Evolutionary conservation across 2,113 vertebrate species (phyloP).

Genomic region (Nerophis lumbriciformis): DNA sequence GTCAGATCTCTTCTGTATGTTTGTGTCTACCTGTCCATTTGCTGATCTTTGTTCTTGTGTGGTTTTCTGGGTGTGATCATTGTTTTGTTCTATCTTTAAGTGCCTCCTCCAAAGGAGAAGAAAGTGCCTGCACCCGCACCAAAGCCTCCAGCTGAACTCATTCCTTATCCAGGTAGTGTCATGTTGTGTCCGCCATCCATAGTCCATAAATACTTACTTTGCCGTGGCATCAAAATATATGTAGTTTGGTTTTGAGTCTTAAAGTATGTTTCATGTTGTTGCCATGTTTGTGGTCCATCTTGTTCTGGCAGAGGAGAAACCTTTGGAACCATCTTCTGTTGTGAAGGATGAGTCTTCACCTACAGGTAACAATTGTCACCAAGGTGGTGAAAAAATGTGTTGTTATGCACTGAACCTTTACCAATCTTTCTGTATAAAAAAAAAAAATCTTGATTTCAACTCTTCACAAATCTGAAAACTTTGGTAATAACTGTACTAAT

Average conservation of each 20-base stretch:
- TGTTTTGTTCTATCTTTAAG: slow-evolving; percentile 11
- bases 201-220: not conserved
- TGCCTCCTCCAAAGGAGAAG: slow-evolving; percentile 15
- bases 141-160: slow-evolving; percentile 5
- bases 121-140: slow-evolving; percentile 1
- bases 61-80: not conserved
- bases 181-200: not conserved
- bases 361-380: slow-evolving; percentile 59
- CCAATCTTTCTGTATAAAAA: not conserved
- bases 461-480: not conserved
- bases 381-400: not conserved
- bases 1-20: not conserved
- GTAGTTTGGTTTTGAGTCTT: slow-evolving; percentile 23
- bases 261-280: slow-evolving; percentile 33
- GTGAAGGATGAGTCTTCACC: slow-evolving; percentile 24
- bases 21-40: not conserved
- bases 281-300: slow-evolving; percentile 48
- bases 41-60: not conserved
- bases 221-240: slow-evolving; percentile 8
- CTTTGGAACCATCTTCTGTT: slow-evolving; percentile 18
- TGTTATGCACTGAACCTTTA: not conserved
- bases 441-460: not conserved
- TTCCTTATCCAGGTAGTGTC: slow-evolving; percentile 12
- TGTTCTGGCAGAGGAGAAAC: slow-evolving; percentile 30
- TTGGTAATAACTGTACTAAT: slow-evolving; percentile 19